Evolutionary conservation across 2,113 vertebrate species (phyloP).

Genomic region (Tricholaema leucomelas): DNA sequence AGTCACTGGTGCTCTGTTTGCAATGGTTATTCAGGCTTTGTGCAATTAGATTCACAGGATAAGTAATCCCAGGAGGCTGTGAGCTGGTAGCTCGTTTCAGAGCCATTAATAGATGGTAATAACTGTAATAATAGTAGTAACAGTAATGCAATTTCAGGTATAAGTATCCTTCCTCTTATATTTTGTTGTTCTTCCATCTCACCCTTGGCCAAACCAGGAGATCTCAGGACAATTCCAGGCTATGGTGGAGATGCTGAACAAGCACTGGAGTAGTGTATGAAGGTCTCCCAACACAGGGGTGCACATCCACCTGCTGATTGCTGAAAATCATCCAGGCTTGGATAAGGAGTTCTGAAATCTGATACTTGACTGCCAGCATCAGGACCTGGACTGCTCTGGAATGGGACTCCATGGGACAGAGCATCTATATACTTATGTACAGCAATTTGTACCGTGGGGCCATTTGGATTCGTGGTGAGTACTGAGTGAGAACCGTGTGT

Average conservation of each 20-base stretch:
- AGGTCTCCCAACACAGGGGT: not conserved
- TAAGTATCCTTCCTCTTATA: not conserved
- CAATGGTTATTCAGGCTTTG: not conserved
- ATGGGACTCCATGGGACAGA: not conserved
- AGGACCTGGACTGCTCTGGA: not conserved
- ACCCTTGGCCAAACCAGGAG: not conserved
- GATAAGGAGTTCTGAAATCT: not conserved
- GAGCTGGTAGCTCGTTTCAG: not conserved
- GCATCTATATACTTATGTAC: accelerated
- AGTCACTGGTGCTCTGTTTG: not conserved
- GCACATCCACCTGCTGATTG: not conserved
- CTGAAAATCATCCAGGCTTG: not conserved
- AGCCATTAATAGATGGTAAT: not conserved
- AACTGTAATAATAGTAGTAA: not conserved
- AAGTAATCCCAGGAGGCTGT: not conserved
- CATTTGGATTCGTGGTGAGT: not conserved
- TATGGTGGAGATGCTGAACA: not conserved
- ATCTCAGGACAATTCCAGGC: not conserved
- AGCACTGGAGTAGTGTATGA: not conserved
- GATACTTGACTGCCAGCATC: not conserved
- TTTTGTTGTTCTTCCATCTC: not conserved
- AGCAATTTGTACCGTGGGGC: not conserved
- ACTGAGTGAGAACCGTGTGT: not conserved
- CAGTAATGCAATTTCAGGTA: not conserved
- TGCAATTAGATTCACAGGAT: not conserved